Base-by-base conservation (phyloP, 2,888 invertebrate genomes). In the Chydorus sphaericus region DNA sequence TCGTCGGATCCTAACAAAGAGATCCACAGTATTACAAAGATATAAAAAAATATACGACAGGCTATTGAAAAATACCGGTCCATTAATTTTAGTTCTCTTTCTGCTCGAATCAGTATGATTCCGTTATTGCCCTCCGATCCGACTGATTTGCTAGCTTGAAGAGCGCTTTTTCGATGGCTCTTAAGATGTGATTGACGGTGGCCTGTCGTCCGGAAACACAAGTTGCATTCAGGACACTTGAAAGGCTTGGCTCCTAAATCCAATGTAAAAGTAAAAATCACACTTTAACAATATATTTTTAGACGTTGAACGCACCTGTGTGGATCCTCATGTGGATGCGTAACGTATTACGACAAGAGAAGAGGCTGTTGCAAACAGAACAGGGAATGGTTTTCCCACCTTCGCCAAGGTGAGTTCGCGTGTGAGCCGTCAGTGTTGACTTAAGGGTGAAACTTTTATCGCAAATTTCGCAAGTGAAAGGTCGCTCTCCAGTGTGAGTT, bases 221-320 rank as follows among this genome's bases (percentile, higher is more conserved):
- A 68, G n/a, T 74, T 71, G 66, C 93, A 94, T 67, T 89, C 81
- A 0, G 85, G 85, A 70, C 94, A 94, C 54, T 76, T 76, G 70
- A 85, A 91, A 0, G 92, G 90, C 67, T 87, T 89, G 31, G 80
- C 76, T 4, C 86, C 86, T 74, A 59, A n/a, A n/a, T n/a, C n/a
- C n/a, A n/a, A n/a, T n/a, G n/a, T n/a, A n/a, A n/a, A n/a, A n/a
- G n/a, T n/a, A n/a, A n/a, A n/a, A n/a, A n/a, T n/a, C n/a, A n/a
- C n/a, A n/a, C n/a, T n/a, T n/a, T n/a, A n/a, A n/a, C n/a, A n/a
- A n/a, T n/a, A n/a, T n/a, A n/a, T n/a, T n/a, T n/a, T n/a, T n/a
- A n/a, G n/a, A n/a, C n/a, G n/a, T n/a, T n/a, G n/a, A n/a, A n/a
- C n/a, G n/a, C n/a, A 73, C 76, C 77, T 4, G 81, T 82, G 68